These are phyloP conservation scores for Gymnosoma rotundatum DNA, from an alignment of 2,888 invertebrate genomes.

Conservation along the genomic window DNA sequence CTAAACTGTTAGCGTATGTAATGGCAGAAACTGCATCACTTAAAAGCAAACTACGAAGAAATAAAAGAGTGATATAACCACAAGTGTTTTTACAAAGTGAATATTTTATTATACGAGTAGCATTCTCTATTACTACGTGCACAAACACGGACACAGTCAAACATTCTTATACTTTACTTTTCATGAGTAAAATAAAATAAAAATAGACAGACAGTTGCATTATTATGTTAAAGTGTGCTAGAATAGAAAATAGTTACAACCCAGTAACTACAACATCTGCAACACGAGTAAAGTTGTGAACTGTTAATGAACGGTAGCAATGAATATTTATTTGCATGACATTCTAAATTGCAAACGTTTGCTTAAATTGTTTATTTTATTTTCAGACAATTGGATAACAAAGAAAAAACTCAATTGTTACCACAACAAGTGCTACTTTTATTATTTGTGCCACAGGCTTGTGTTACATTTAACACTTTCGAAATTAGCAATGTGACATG, in stretches of 20 bases:
- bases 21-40: too few species aligned
- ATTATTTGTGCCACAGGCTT: slow-evolving; percentile 19
- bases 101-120: too few species aligned
- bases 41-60: too few species aligned
- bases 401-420: slow-evolving; percentile 15
- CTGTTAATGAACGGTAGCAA: slow-evolving; percentile 43
- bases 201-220: background rate
- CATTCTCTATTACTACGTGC: too few species aligned
- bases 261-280: slow-evolving; percentile 23
- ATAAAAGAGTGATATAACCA: too few species aligned
- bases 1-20: too few species aligned
- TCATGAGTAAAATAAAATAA: background rate
- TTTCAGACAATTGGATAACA: slow-evolving; percentile 13
- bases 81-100: too few species aligned
- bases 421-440: slow-evolving; percentile 17
- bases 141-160: too few species aligned
- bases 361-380: slow-evolving; percentile 38
- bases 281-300: background rate
- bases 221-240: slow-evolving; percentile 5
- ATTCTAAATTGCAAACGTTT: slow-evolving; percentile 59
- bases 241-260: slow-evolving; percentile 7
- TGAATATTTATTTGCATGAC: slow-evolving; percentile 51
- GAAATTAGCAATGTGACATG: background rate
- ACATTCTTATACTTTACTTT: too few species aligned
- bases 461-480: slow-evolving; percentile 11